Evolutionary conservation across 2,888 invertebrate genomes (phyloP).

Genomic region (Erynnis tages): DNA sequence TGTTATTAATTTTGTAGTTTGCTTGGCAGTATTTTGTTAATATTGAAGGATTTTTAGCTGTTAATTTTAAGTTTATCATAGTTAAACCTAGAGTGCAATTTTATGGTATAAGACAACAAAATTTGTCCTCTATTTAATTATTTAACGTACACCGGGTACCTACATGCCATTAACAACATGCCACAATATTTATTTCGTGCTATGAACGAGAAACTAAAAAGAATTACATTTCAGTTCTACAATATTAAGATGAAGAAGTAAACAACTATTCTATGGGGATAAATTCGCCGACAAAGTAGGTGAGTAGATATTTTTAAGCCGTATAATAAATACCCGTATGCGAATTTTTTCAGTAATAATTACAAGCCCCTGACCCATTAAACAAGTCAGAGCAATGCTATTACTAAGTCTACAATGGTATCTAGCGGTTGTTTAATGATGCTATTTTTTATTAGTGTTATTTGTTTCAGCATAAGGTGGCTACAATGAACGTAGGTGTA

Average conservation of each 20-base stretch:
- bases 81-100: no score
- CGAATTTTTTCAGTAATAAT: not conserved
- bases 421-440: no score
- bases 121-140: no score
- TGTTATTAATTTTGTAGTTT: conserved; percentile 31
- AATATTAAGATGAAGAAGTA: conserved; percentile 42
- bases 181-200: conserved; percentile 33
- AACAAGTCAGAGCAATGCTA: no score
- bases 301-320: conserved; percentile 44
- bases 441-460: no score
- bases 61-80: no score
- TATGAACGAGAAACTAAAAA: conserved; percentile 28
- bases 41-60: no score
- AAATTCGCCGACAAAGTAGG: conserved; percentile 47
- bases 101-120: not conserved
- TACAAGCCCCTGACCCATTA: no score
- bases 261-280: conserved; percentile 49
- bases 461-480: conserved; percentile 37
- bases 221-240: conserved; percentile 38
- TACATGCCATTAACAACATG: conserved; percentile 1
- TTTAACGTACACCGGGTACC: conserved; percentile 1
- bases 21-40: no score
- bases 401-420: no score
- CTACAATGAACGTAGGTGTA: conserved; percentile 64
- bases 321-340: no score